Evolutionary conservation across 2,113 vertebrate species (phyloP), one percentile per base, ranked within the genome.

Genomic region (Trichomycterus rosablanca): DNA sequence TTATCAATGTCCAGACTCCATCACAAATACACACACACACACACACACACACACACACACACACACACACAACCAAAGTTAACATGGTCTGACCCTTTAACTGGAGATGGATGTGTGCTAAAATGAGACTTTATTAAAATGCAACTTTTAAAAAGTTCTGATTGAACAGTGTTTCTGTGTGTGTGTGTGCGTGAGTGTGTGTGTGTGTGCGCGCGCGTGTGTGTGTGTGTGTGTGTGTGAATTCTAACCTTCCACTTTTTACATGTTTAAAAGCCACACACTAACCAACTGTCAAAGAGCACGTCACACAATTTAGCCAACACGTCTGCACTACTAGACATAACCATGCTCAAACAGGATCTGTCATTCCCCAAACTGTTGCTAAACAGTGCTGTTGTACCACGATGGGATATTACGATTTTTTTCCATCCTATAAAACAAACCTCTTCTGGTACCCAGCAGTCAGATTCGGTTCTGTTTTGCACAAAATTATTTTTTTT

Each of bases 1-100:
- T 74, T 70, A 74, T 74, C 72, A 74, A 74, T 74, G 72, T 70
- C 72, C 72, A 74, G 46, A 63, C 67, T 67, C 30, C 20, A 45
- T 48, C n/a, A 34, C 61, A 39, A 39, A 39, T 64, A 28, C 50
- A 37, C 55, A 63, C 58, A 39, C 59, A 63, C 55, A 57, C 44
- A 66, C 53, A 66, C 53, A 40, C 53, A 58, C 35, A 42, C 43
- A 56, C 32, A 23, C 15, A 48, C 44, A 58, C 30, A 50, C 44
- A 66, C 22, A 66, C 44, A 66, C 42, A 50, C 32, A 66, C 30
- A 63, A 18, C 42, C 26, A 55, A 22, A 63, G 70, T 72, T 72
- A 66, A 72, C 35, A 58, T 26, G 37, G 69, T 53, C 52, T 67
- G 64, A 72, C 59, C 70, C 50, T 35, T 51, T 53, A 65, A 63